Conservation (phyloP, 2,797 vertebrate species). For the Tolypeutes matacus region DNA sequence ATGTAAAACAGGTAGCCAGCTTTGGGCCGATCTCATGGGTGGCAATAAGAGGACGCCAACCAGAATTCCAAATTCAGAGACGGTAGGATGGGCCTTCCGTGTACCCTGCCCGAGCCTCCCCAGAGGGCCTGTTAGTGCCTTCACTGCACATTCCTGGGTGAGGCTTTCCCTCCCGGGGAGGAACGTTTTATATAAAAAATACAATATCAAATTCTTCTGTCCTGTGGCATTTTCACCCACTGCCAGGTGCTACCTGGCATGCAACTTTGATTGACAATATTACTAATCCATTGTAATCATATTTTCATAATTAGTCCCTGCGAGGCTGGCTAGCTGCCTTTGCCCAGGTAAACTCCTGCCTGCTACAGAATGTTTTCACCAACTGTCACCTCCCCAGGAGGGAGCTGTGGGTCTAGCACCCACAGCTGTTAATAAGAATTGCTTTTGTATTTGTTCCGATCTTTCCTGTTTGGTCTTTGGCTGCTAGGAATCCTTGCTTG, state of each 20-base stretch:
- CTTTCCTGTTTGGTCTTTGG: not conserved
- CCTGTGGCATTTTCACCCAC: slow-evolving; percentile 86
- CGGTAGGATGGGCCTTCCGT: not conserved
- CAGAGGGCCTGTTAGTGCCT: not conserved
- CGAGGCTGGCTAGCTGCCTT: slow-evolving; percentile 84
- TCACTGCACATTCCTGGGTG: no score
- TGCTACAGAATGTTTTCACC: slow-evolving; percentile 84
- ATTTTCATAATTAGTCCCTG: slow-evolving; percentile 90
- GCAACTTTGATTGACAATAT: slow-evolving; percentile 89
- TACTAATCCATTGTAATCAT: slow-evolving; percentile 90
- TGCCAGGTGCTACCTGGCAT: slow-evolving; percentile 84
- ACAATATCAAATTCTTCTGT: slow-evolving; percentile 81
- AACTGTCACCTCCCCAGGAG: slow-evolving; percentile 86
- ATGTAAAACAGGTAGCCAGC: not conserved
- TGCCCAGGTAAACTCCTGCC: slow-evolving; percentile 85
- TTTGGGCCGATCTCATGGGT: not conserved
- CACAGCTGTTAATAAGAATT: slow-evolving; percentile 76
- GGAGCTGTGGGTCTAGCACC: slow-evolving; percentile 81
- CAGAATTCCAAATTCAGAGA: not conserved
- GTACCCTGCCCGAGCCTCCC: not conserved
- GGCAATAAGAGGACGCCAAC: not conserved
- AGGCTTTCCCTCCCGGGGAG: slow-evolving; percentile 41
- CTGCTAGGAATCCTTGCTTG: slow-evolving; percentile 65
- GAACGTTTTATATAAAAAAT: slow-evolving; percentile 78
- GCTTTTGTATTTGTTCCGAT: slow-evolving; percentile 70